Base-by-base conservation (phyloP, 2,888 invertebrate genomes). In the Microctonus brassicae region DNA sequence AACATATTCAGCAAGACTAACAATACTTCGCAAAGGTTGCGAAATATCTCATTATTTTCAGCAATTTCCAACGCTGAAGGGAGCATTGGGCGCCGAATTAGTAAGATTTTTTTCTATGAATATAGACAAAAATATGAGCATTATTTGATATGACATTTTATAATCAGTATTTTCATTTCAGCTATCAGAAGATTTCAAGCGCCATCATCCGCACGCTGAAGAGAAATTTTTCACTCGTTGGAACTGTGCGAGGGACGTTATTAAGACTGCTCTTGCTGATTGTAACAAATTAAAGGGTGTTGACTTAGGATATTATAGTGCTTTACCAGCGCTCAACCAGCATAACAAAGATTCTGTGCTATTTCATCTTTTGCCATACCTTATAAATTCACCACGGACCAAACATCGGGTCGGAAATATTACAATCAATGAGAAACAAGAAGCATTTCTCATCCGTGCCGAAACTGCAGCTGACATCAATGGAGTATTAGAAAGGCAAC, bases 51-150 rank as follows among this genome's bases (percentile, higher is more conserved):
- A n/a, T n/a, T 72, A 52, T 52, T 52, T 52, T 6, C 4, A 52
- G 20, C 6, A 20, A 13, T 52, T 52, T 11, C 52, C 4, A 33
- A 39, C 7, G 26, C 57, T 17, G 20, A 65, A 36, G 26, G 75
- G 7, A 39, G 58, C 7, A 29, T 52, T 10, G 20, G 58, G 1
- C 42, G 70, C 0, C 36, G 29, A 11, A 36, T 67, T 4, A 68
- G 68, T 33, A 75, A 72, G 10, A 17, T 11, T 13, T 39, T 63
- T 0, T 0, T 76, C 10, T 76, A 75, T 17, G n/a, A n/a, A n/a
- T n/a, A n/a, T n/a, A n/a, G n/a, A n/a, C n/a, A n/a, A n/a, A n/a
- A n/a, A n/a, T n/a, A n/a, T n/a, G n/a, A n/a, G n/a, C n/a, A n/a
- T n/a, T n/a, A n/a, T n/a, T n/a, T n/a, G n/a, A n/a, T n/a, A n/a